These are phyloP conservation scores for Girardia tigrina DNA, from an alignment of 2,888 invertebrate genomes.

Conservation along the genomic window DNA sequence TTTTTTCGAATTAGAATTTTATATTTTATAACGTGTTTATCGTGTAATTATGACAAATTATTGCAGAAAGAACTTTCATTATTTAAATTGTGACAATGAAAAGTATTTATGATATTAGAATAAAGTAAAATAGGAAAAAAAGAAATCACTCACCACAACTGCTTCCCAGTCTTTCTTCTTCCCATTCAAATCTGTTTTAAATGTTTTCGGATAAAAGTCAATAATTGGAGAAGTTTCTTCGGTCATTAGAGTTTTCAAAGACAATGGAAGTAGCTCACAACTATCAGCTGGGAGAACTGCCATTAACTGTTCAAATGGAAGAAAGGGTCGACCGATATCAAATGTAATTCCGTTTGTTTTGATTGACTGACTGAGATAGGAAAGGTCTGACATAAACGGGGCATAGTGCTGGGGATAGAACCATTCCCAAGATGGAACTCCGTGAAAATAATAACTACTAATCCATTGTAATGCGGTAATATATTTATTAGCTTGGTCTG, in stretches of 20 bases:
- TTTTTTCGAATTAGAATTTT: too few species aligned
- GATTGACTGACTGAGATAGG: not conserved
- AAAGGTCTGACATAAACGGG: conserved; percentile 52
- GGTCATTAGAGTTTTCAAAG: conserved; percentile 57
- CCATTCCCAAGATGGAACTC: conserved; percentile 95
- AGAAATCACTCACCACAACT: conserved; percentile 26
- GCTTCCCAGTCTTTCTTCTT: conserved; percentile 52
- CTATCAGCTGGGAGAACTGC: conserved; percentile 30
- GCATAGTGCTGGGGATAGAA: conserved; percentile 87
- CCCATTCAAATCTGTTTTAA: conserved; percentile 34
- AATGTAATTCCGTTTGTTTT: not conserved
- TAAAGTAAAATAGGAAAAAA: not conserved
- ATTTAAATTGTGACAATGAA: too few species aligned
- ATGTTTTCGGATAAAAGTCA: conserved; percentile 33
- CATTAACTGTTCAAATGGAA: conserved; percentile 35
- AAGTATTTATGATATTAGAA: too few species aligned
- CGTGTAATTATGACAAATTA: too few species aligned
- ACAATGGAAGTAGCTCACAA: conserved; percentile 25
- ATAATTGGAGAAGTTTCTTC: conserved; percentile 56
- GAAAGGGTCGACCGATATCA: conserved; percentile 25
- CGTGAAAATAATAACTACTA: conserved; percentile 83
- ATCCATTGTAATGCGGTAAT: conserved; percentile 90
- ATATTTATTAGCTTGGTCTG: conserved; percentile 28
- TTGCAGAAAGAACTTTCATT: too few species aligned
- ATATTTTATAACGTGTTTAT: too few species aligned